Base-by-base conservation (phyloP, 2,888 invertebrate genomes). In the Cremastinae sp. region DNA sequence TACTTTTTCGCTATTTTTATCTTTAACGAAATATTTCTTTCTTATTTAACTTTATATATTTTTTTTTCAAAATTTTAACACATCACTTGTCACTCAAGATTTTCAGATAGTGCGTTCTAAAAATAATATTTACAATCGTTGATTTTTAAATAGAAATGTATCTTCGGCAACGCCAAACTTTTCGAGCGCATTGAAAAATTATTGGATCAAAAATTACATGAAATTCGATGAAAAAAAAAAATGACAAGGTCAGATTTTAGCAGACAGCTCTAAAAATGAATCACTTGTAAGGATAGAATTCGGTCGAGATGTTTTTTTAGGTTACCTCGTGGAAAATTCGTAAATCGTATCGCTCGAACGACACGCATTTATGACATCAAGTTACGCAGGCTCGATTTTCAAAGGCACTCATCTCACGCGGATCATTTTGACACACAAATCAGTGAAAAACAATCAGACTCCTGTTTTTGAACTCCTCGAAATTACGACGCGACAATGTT, bases 401-500 rank as follows among this genome's bases (percentile, higher is more conserved):
- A 59, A 47, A 49, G 7, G 36, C 58, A 64, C 45, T 66, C 61
- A 58, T 68, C 34, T 53, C 66, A 10, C 7, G 65, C 34, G 53
- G 22, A 16, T 61, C 14, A 47, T 45, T 0, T 20, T 8, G 10
- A 47, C 43, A 12, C 22, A 16, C 12, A 34, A 12, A 8, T 7
- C 2, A 41, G 20, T 8, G 10, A 16, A 28, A 34, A 14, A 59
- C 2, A n/a, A 8, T 14, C 14, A 14, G 18, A 16, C 12, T 43
- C 8, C 16, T 45, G 20, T 34, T 43, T 41, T 14, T 43, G 16
- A 10, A 64, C 7, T 22, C 38, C 49, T 53, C 41, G 41, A 16
- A 54, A 43, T 49, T 41, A 54, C 64, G 12, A 53, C 47, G 43
- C 28, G 64, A 71, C 85, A 86, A 86, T 86, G 86, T 84, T 80